A percentile compares a stretch with the other conserved stretches of the same genome.
Evolutionary conservation across 1,140 invertebrate genomes (phyloP).

Genomic region (Manduca sexta): DNA sequence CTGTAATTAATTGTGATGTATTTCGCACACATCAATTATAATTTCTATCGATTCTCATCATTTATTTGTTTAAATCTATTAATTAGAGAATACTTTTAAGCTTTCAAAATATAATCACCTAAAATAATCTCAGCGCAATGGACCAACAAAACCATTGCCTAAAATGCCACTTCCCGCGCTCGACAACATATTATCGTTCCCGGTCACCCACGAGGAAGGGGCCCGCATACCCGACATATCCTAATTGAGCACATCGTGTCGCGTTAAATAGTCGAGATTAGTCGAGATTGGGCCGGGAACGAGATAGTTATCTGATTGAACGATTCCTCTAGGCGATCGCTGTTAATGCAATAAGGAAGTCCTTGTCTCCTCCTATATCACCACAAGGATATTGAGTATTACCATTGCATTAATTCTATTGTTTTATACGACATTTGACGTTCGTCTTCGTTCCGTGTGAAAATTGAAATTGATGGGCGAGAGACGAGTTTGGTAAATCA

Average conservation of each 20-base stretch:
- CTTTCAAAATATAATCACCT: too few relatives aligned
- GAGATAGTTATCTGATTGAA: conserved; percentile 62
- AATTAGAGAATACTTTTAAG: too few relatives aligned
- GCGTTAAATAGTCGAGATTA: conserved; percentile 71
- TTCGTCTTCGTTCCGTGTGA: background rate
- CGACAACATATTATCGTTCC: background rate
- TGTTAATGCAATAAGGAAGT: conserved; percentile 65
- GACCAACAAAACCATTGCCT: too few relatives aligned
- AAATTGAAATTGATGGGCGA: too few relatives aligned
- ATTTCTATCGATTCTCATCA: too few relatives aligned
- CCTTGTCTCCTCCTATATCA: conserved; percentile 32
- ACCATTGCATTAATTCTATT: conserved; percentile 22
- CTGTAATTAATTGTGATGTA: too few relatives aligned
- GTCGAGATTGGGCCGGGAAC: conserved; percentile 54
- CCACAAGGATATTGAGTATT: conserved; percentile 40
- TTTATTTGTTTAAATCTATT: too few relatives aligned
- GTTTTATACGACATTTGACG: conserved; percentile 10
- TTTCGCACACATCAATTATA: too few relatives aligned
- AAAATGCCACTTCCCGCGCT: too few relatives aligned
- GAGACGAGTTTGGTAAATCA: too few relatives aligned
- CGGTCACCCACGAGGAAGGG: conserved; percentile 39
- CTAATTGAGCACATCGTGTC: conserved; percentile 65
- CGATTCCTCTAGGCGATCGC: conserved; percentile 37
- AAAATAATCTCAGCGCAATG: too few relatives aligned
- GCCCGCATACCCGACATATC: conserved; percentile 67